Conservation (phyloP, 2,797 vertebrate species). For the Rachycentron canadum region DNA sequence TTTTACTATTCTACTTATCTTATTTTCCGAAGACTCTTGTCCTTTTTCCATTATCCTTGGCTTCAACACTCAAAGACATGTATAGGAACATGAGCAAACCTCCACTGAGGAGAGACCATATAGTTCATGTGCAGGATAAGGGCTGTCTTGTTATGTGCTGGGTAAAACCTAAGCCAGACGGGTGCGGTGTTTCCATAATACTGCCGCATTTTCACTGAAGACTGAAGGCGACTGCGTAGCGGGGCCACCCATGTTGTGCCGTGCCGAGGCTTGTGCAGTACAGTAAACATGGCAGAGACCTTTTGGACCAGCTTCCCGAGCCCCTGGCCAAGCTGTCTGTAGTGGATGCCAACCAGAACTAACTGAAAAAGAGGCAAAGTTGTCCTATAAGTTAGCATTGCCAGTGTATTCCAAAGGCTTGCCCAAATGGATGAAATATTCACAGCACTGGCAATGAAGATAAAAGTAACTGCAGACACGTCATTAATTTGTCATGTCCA, state of each 20-base stretch:
- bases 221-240: constrained; percentile 75
- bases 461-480: constrained; percentile 67
- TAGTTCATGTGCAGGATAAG: constrained; percentile 57
- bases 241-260: constrained; percentile 83
- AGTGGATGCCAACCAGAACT: constrained; percentile 78
- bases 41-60: constrained; percentile 19
- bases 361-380: constrained; percentile 71
- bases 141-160: constrained; percentile 56
- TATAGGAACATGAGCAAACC: constrained; percentile 32
- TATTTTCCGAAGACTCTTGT: constrained; percentile 12
- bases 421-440: constrained; percentile 67
- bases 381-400: constrained; percentile 68
- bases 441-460: constrained; percentile 54
- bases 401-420: constrained; percentile 61
- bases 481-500: constrained; percentile 83
- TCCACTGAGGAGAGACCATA: constrained; percentile 34
- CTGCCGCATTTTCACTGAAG: constrained; percentile 75
- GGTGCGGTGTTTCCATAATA: constrained; percentile 78
- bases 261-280: constrained; percentile 75
- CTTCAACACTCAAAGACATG: neutral
- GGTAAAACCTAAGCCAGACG: constrained; percentile 66
- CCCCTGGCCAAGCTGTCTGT: constrained; percentile 81
- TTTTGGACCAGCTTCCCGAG: constrained; percentile 76
- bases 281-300: constrained; percentile 83
- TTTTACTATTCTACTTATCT: neutral